phyloP scores from a whole-genome alignment of 2,888 invertebrate species.

The Tenthredo amoena region DNA sequence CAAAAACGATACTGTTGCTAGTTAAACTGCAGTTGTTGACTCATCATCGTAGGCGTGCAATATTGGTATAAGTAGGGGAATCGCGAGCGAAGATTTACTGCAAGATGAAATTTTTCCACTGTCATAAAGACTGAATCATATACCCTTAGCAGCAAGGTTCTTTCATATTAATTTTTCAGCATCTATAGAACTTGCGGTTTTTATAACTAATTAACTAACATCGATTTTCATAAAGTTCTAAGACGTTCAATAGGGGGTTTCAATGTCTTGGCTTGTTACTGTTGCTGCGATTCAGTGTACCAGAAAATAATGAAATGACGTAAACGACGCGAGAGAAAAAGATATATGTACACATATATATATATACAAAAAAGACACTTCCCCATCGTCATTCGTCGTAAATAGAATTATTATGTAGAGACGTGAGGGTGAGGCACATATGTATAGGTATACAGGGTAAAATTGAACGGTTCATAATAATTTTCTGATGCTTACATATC shows the following conservation, averaged over 20 bases:
- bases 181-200: too few relatives aligned
- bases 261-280: background rate
- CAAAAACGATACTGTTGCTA: background rate
- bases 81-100: background rate
- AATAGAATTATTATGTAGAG: too few relatives aligned
- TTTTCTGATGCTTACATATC: background rate
- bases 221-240: too few relatives aligned
- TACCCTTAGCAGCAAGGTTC: background rate
- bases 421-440: too few relatives aligned
- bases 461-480: background rate
- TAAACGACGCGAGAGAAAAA: background rate
- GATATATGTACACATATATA: too few relatives aligned
- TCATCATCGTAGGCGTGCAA: background rate
- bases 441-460: background rate
- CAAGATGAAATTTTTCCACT: constrained; percentile 5
- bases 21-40: constrained; percentile 15
- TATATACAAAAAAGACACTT: background rate
- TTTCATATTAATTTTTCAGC: too few relatives aligned
- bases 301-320: background rate
- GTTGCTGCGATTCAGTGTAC: background rate
- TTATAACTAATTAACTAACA: too few relatives aligned
- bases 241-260: background rate
- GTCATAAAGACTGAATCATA: background rate
- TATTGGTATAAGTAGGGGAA: background rate
- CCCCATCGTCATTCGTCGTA: background rate